Evolutionary conservation across 2,797 vertebrate genomes (phyloP), one percentile per base, ranked within the genome.

Genomic region (Antrozous pallidus): DNA sequence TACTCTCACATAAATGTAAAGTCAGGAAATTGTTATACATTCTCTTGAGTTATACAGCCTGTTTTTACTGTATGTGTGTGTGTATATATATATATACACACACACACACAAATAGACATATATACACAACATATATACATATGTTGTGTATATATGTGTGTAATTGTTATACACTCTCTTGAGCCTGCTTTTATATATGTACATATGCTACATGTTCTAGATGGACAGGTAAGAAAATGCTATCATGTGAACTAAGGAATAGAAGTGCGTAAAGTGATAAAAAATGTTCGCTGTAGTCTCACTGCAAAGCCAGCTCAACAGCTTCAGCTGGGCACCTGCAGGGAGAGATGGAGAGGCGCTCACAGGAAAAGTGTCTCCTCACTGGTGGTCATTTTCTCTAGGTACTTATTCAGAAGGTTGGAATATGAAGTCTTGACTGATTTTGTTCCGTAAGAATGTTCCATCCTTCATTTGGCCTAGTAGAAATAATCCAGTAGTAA

Each of bases 401-500:
- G 92, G 85, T 85, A 7, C 31, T 95, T 91, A 87, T 11, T 83
- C 2, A 1, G 73, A 94, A 94, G 91, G 91, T 91, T 17, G 45
- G 92, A 93, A 65, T 90, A n/a, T 16, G 90, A 93, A 65, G 33
- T 78, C 69, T 91, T 92, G 80, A 77, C 40, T 88, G 63, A 81
- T 36, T 67, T 3, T 81, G 73, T 81, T 92, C 70, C 51, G 8
- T 47, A 65, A 86, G 33, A 93, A 36, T 31, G 22, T 95, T 88
- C 88, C 93, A 87, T 79, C 94, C 94, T 96, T 95, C 89, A 67
- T 45, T 5, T 54, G 88, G 51, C 94, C 96, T 87, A 51, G 82
- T 77, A 78, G 79, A 92, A 87, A 96, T 63, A 95, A 82, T 54
- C 71, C 40, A 73, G 26, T 51, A 87, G 58, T 89, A 81, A 82